Base-by-base conservation (phyloP, 2,888 invertebrate species). In the Aleiodes alternator region DNA sequence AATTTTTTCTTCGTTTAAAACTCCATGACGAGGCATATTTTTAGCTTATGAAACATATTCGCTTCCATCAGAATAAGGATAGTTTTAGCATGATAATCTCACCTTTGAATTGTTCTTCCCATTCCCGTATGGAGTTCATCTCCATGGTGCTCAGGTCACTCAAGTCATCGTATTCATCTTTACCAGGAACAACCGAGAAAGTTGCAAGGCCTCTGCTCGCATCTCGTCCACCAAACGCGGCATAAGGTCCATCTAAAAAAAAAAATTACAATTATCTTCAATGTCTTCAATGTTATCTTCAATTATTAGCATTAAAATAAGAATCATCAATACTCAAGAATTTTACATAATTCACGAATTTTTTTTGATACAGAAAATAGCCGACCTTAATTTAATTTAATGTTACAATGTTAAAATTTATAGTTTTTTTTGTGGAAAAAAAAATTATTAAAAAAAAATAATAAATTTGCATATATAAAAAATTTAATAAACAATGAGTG, bases 81-180 rank as follows among this genome's bases (percentile, higher is more conserved):
- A 14, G 8, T n/a, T 43, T 34, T 34, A 48, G 29, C 43, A 68
- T 72, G 9, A n/a, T 11, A 31, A 11, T 56, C 73, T 86, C 91
- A 96, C 97, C 98, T 93, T 95, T 95, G 90, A 99, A 97, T 90
- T 98, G 98, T 90, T 96, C 95, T 90, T 98, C 98, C 99, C 99
- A 99, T 91, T 99, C 98, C 81, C 93, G 93, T 7, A 98, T 95
- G 29, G 97, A 96, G 83, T 97, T 97, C 97, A 98, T 97, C 91
- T 99, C 96, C 92, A 95, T 94, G 12, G 95, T 93, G 87, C 95
- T 96, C 73, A 99, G 93, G 90, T 99, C 98, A 89, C 96, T 96
- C 73, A 99, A 92, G 90, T 99, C 98, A 92, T 99, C 98, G 90
- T 97, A 97, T 83, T 95, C 96, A 78, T 95, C 95, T 82, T 94